Base-by-base conservation (phyloP, 2,888 invertebrate species). In the Lithophane leautieri region DNA sequence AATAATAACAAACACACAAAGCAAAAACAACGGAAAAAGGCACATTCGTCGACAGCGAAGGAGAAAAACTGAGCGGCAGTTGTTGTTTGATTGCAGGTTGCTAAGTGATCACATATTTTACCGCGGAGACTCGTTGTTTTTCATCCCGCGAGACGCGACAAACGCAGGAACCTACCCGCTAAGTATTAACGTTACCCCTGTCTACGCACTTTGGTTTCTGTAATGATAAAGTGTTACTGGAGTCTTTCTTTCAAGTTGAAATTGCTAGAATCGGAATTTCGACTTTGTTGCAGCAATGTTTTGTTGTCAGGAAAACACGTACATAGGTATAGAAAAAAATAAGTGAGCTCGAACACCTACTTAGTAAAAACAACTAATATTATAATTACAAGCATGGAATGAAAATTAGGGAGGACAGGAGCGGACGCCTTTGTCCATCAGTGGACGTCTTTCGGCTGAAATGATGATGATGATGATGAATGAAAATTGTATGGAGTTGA, bases 21-120 rank as follows among this genome's bases (percentile, higher is more conserved):
- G 28, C n/a, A 78, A 78, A 74, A 83, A 86, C 83, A 77, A 83
- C 69, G 77, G 85, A 89, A 88, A 88, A 89, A 87, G 87, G 85
- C 82, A 85, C 79, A 87, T 88, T 85, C 83, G 87, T 87, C 89
- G 87, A 88, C 87, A 89, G 89, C 74, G 91, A 92, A 92, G 91
- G 92, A 92, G 94, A 93, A 92, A 94, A 93, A 93, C 92, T 92
- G 91, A 90, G 89, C 85, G 89, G 90, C 91, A 91, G 90, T 92
- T 88, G 91, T 91, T 91, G 94, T 95, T 94, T 95, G 96, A 96
- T 96, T 95, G 94, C 94, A 94, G 94, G 94, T 93, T 91, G 95
- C 94, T 96, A 96, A 96, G 96, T 96, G 96, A 94, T 96, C 95
- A 93, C 95, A 96, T 96, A 96, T 96, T 94, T 96, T 94, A 96